These are phyloP conservation scores for Anser brachyrhynchus DNA, from an alignment of 2,113 vertebrate species.

Conservation along the genomic window DNA sequence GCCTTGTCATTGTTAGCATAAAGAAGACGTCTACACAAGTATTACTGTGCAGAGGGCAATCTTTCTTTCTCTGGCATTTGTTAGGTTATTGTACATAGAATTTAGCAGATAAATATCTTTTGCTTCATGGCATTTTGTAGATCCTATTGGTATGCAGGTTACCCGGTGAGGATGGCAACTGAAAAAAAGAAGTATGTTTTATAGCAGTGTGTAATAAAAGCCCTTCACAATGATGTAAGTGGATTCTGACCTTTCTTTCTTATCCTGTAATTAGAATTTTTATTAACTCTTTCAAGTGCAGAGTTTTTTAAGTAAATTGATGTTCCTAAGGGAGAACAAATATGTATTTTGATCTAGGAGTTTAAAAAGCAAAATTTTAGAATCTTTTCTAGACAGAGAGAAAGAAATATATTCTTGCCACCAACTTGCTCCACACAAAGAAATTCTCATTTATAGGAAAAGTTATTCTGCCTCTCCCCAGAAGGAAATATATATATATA, in stretches of 20 bases:
- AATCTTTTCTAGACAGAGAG: neutral
- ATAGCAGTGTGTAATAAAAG: slow-evolving; percentile 71
- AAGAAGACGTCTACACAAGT: slow-evolving; percentile 70
- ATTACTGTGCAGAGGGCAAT: slow-evolving; percentile 65
- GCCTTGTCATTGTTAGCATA: slow-evolving; percentile 71
- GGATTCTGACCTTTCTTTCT: slow-evolving; percentile 74
- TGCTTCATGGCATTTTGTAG: slow-evolving; percentile 72
- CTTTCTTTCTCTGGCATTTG: slow-evolving; percentile 69
- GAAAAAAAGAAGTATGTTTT: slow-evolving; percentile 69
- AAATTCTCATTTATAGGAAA: slow-evolving; percentile 11
- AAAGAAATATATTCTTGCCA: neutral
- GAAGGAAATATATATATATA: neutral
- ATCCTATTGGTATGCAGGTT: slow-evolving; percentile 75
- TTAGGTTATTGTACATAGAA: slow-evolving; percentile 71
- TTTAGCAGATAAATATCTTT: slow-evolving; percentile 74
- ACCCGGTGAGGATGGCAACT: slow-evolving; percentile 55
- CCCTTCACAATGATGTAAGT: slow-evolving; percentile 68
- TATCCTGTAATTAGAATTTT: slow-evolving; percentile 73
- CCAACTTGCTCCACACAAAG: neutral
- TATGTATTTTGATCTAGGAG: neutral
- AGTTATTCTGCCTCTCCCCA: neutral
- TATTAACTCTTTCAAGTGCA: slow-evolving; percentile 69
- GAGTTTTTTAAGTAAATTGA: slow-evolving; percentile 60
- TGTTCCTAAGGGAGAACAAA: neutral
- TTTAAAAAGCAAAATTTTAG: neutral